Evolutionary conservation across 2,888 invertebrate genomes (phyloP).

Genomic region (Aphelenchoides bicaudatus): DNA sequence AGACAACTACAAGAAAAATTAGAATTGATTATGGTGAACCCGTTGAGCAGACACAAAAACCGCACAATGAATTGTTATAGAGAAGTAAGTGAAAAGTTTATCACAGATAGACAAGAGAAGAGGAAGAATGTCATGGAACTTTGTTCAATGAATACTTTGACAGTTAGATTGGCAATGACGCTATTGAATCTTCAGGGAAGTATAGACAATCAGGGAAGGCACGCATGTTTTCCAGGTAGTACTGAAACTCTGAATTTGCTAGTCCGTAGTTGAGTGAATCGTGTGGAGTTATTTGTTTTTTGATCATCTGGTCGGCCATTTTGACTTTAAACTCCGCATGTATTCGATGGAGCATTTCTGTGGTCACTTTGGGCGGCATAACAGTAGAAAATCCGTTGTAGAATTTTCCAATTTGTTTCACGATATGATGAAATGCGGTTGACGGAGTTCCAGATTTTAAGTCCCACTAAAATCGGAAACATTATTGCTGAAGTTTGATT

Average conservation of each 20-base stretch:
- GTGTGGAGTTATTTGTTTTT: conserved; percentile 51
- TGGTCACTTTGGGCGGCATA: conserved; percentile 43
- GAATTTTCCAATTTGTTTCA: conserved; percentile 69
- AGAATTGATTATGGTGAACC: too few relatives aligned
- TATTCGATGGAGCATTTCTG: conserved; percentile 46
- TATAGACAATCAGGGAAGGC: conserved; percentile 42
- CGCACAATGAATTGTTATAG: too few relatives aligned
- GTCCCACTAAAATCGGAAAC: conserved; percentile 72
- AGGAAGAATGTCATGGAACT: too few relatives aligned
- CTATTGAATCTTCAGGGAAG: conserved; percentile 42
- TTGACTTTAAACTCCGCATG: conserved; percentile 53
- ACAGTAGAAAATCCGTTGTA: conserved; percentile 54
- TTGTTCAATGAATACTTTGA: too few relatives aligned
- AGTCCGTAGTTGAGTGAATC: conserved; percentile 55
- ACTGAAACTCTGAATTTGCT: conserved; percentile 45
- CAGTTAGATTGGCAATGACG: conserved; percentile 14
- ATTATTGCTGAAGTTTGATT: neutral
- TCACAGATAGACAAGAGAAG: neutral
- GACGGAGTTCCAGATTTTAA: conserved; percentile 92
- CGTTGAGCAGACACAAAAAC: too few relatives aligned
- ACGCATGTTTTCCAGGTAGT: conserved; percentile 43
- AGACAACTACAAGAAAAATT: too few relatives aligned
- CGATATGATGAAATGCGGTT: conserved; percentile 66
- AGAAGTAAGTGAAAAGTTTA: neutral
- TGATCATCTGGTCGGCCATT: conserved; percentile 41